Conservation (phyloP, 1,140 invertebrate genomes). For the Physella acuta region DNA sequence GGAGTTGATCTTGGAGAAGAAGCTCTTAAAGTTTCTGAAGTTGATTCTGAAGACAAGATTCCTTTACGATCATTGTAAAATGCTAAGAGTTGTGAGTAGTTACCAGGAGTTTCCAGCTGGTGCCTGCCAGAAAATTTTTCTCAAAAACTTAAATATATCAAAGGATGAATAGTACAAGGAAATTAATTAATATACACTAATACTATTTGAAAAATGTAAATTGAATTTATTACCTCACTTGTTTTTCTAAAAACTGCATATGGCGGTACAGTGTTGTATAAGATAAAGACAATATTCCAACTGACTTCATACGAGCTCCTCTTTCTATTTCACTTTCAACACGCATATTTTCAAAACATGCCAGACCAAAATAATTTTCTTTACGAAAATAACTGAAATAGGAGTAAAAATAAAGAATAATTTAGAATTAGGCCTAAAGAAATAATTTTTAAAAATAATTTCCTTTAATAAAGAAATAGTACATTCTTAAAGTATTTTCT, state of each 20-base stretch:
- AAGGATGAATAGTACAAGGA: background rate
- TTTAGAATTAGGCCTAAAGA: background rate
- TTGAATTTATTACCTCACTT: constrained; percentile 61
- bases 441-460: too few species aligned
- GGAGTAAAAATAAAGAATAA: constrained; percentile 13
- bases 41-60: constrained; percentile 33
- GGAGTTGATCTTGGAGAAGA: constrained; percentile 34
- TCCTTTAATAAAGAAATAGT: too few species aligned
- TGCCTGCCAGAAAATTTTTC: constrained; percentile 44
- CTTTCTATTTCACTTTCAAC: constrained; percentile 60
- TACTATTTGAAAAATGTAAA: background rate
- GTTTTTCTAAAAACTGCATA: constrained; percentile 60
- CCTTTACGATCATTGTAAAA: constrained; percentile 59
- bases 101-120: constrained; percentile 58
- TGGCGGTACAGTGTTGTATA: constrained; percentile 60
- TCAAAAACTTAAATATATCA: background rate
- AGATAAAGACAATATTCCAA: constrained; percentile 59
- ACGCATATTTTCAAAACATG: constrained; percentile 62
- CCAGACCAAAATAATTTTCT: constrained; percentile 58
- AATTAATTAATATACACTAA: background rate
- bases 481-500: too few species aligned
- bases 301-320: constrained; percentile 62
- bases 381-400: constrained; percentile 60
- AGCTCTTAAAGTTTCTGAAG: constrained; percentile 17
- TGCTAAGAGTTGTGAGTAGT: constrained; percentile 54